Base-by-base conservation (phyloP, 2,113 vertebrate genomes). In the Trematomus loennbergii region DNA sequence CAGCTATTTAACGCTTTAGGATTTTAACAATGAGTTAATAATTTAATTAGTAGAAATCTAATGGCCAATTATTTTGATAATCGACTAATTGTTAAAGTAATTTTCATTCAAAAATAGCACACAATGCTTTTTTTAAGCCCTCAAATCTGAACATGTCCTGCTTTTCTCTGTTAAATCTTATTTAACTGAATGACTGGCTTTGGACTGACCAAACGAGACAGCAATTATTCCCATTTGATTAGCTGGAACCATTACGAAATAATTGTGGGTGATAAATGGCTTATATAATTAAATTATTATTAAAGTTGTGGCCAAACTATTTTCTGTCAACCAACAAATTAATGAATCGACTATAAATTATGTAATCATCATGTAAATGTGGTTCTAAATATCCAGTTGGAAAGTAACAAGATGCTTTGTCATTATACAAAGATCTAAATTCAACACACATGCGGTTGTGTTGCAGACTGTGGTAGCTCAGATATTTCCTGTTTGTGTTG, bases 391-490 rank as follows among this genome's bases (percentile, higher is more conserved):
- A 15, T 50, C 16, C 61, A 45, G 17, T 33, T 17, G 9, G 52
- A 12, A 33, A 50, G 52, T 75, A 53, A 58, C 46, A 50, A 43
- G 16, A 16, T 12, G 16, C 12, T 52, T 20, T 48, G 20, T 45
- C 0, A 2, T 43, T n/a, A 57, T 63, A 25, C 16, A 43, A 75
- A 11, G 29, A 45, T 33, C 16, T 54, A 0, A 50, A 46, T 55
- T 64, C 18, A 53, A 7, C 9, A 46, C 68, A n/a, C 8, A 40
- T n/a, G 25, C 15, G n/a, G 49, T 36, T 70, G 64, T 46, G 45
- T 53, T 68, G 20, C 20, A 64, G 52, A 4, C 20, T 46, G 43
- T 40, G 58, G 85, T 78, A 50, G n/a, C 73, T 74, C 12, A 61
- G 64, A 12, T 55, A 15, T 48, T 33, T 36, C 25, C 59, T 18